A percentile compares a stretch with the other conserved stretches of the same genome.
Conservation (phyloP, 2,888 invertebrate species). For the Sepioteuthis lessoniana region DNA sequence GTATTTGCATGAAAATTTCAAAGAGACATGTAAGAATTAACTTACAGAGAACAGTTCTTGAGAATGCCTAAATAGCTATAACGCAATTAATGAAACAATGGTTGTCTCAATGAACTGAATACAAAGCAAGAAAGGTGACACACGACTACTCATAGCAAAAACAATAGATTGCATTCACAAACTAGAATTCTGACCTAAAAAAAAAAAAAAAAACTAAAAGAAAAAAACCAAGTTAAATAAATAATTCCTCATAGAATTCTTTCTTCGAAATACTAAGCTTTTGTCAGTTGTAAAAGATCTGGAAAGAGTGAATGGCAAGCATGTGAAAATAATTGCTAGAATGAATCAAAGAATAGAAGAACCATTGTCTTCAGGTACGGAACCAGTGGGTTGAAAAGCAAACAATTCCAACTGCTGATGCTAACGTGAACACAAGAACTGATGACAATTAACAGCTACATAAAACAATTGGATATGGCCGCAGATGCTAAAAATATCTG, state of each 20-base stretch:
- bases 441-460: not conserved
- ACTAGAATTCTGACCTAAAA: slow-evolving; percentile 18
- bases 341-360: not conserved
- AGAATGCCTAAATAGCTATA: not conserved
- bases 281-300: not conserved
- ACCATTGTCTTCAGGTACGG: slow-evolving; percentile 4
- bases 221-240: not conserved
- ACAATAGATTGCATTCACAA: not conserved
- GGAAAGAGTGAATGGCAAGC: not conserved
- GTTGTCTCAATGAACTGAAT: not conserved
- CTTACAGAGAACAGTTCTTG: no score
- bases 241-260: not conserved
- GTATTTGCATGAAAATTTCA: no score
- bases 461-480: not conserved
- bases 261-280: not conserved
- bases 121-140: not conserved
- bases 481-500: not conserved
- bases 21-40: no score
- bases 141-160: not conserved
- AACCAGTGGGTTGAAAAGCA: not conserved
- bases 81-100: not conserved
- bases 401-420: not conserved
- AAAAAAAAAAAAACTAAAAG: no score
- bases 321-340: not conserved
- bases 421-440: not conserved